phyloP scores from a whole-genome alignment of 2,888 invertebrate genomes.

The Drosophila falleni region DNA sequence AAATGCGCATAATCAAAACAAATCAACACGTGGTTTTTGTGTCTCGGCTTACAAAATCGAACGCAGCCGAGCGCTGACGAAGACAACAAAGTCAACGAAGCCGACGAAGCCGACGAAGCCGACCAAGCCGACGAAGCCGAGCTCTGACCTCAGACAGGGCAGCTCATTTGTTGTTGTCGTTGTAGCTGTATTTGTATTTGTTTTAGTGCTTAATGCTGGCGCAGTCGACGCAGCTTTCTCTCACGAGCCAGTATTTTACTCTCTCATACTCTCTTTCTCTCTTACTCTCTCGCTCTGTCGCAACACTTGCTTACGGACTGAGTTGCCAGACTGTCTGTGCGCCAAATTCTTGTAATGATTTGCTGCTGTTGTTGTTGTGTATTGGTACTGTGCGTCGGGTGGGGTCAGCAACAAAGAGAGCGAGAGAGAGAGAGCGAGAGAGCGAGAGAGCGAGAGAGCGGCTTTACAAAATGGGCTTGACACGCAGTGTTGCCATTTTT shows the following conservation, averaged over 20 bases:
- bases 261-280: not conserved
- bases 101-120: not conserved
- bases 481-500: not conserved
- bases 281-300: not conserved
- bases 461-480: constrained; percentile 51
- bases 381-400: constrained; percentile 12
- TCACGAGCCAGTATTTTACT: not conserved
- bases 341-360: not conserved
- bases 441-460: not conserved
- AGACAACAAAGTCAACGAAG: not conserved
- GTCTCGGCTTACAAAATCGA: constrained; percentile 46
- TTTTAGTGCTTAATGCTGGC: constrained; percentile 35
- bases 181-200: too few relatives aligned
- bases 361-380: not conserved
- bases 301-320: not conserved
- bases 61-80: constrained; percentile 11
- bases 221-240: constrained; percentile 30
- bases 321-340: constrained; percentile 9
- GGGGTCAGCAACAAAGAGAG: constrained; percentile 7
- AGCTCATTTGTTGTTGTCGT: constrained; percentile 1
- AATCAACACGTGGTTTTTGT: constrained; percentile 85
- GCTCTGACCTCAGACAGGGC: constrained; percentile 23
- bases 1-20: constrained; percentile 84
- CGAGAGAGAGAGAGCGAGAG: constrained; percentile 4
- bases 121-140: constrained; percentile 1